A percentile compares a stretch with the other conserved stretches of the same genome.
Conservation (phyloP, 2,888 invertebrate genomes). For the Elysia crispata region DNA sequence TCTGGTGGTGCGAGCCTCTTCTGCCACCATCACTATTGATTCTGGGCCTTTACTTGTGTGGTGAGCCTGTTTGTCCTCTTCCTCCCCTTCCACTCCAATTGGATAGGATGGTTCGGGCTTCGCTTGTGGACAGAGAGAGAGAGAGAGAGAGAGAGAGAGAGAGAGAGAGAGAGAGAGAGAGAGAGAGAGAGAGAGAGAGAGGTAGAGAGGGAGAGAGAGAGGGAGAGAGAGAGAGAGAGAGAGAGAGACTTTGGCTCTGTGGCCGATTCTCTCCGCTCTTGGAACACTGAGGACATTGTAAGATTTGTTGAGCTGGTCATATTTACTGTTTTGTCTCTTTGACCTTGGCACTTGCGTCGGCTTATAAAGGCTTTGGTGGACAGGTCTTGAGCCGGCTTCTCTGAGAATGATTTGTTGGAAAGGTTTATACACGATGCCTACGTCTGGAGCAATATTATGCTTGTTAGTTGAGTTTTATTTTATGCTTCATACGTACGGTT, state of each 20-base stretch:
- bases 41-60: background rate
- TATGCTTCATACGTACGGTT: too few species aligned
- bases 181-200: slow-evolving; percentile 10
- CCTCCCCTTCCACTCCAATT: too few species aligned
- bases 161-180: background rate
- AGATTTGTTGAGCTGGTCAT: background rate
- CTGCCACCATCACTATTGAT: background rate
- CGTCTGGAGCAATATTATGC: too few species aligned
- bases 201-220: slow-evolving; percentile 9
- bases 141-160: background rate
- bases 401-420: too few species aligned
- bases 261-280: background rate
- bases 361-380: too few species aligned
- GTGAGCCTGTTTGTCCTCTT: background rate
- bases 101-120: too few species aligned
- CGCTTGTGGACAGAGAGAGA: background rate
- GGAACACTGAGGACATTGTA: background rate
- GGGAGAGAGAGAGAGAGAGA: slow-evolving; percentile 13
- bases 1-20: background rate
- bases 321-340: too few species aligned
- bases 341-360: too few species aligned
- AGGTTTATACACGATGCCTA: too few species aligned
- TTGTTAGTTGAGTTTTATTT: too few species aligned
- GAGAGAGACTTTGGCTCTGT: background rate
- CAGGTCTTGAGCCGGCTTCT: too few species aligned